Conservation (phyloP, 2,888 invertebrate genomes). For the Caenorhabditis uteleia region DNA sequence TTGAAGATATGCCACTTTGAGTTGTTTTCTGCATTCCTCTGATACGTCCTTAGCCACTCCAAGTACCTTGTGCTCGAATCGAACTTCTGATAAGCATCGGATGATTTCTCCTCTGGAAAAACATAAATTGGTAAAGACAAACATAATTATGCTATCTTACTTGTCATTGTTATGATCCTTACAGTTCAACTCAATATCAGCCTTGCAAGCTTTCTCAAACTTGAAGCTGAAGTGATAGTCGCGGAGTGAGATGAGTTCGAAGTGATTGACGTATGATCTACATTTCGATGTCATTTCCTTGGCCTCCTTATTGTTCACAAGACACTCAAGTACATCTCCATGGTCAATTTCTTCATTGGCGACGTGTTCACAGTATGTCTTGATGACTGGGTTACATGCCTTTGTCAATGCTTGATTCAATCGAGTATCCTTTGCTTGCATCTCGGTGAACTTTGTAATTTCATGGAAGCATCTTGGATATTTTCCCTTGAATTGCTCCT, state of each 20-base stretch:
- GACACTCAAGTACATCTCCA: constrained; percentile 90
- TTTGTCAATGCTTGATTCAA: constrained; percentile 86
- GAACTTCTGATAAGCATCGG: constrained; percentile 85
- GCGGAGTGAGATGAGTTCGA: constrained; percentile 89
- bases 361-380: constrained; percentile 77
- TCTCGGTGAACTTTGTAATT: constrained; percentile 84
- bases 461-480: constrained; percentile 77
- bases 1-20: constrained; percentile 88
- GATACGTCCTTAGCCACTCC: constrained; percentile 80
- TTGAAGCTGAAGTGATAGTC: constrained; percentile 86
- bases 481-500: constrained; percentile 62
- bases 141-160: constrained; percentile 33
- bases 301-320: constrained; percentile 85
- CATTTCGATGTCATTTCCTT: constrained; percentile 48
- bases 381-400: constrained; percentile 83
- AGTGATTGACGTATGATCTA: constrained; percentile 90
- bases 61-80: constrained; percentile 77
- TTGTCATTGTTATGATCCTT: constrained; percentile 62
- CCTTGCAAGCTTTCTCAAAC: constrained; percentile 84
- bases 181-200: constrained; percentile 76
- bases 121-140: background rate
- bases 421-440: constrained; percentile 85
- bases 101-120: constrained; percentile 75
- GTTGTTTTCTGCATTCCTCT: constrained; percentile 87
- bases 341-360: constrained; percentile 75